These are phyloP conservation scores for Camponotus floridanus DNA, from an alignment of 1,140 invertebrate species.

Conservation along the genomic window DNA sequence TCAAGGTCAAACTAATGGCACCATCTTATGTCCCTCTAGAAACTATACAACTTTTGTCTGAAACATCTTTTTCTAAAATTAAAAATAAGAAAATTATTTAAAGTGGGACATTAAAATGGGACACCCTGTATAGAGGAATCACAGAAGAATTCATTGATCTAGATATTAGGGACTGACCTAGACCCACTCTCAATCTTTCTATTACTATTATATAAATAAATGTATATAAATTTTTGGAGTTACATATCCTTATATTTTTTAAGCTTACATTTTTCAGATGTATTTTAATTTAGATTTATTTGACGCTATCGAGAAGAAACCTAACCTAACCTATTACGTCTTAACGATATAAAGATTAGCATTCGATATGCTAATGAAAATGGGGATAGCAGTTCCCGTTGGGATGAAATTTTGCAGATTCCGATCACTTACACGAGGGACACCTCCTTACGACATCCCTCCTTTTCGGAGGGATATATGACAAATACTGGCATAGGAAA, in stretches of 20 bases:
- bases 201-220: neutral
- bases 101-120: too few species aligned
- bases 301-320: neutral
- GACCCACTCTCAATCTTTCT: too few species aligned
- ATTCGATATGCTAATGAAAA: neutral
- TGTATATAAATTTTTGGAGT: neutral
- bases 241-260: neutral
- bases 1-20: too few species aligned
- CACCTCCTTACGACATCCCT: conserved; percentile 38
- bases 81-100: too few species aligned
- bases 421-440: conserved; percentile 1
- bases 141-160: too few species aligned
- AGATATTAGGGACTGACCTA: too few species aligned
- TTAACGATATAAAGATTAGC: neutral
- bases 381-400: too few species aligned
- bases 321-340: too few species aligned
- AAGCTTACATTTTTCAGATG: neutral
- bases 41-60: too few species aligned
- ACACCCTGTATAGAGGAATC: too few species aligned
- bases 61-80: too few species aligned
- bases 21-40: too few species aligned
- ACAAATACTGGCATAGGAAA: conserved; percentile 10
- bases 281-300: neutral
- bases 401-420: neutral
- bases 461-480: conserved; percentile 17